Base-by-base conservation (phyloP, 1,140 invertebrate species). In the Drosophila nasuta region DNA sequence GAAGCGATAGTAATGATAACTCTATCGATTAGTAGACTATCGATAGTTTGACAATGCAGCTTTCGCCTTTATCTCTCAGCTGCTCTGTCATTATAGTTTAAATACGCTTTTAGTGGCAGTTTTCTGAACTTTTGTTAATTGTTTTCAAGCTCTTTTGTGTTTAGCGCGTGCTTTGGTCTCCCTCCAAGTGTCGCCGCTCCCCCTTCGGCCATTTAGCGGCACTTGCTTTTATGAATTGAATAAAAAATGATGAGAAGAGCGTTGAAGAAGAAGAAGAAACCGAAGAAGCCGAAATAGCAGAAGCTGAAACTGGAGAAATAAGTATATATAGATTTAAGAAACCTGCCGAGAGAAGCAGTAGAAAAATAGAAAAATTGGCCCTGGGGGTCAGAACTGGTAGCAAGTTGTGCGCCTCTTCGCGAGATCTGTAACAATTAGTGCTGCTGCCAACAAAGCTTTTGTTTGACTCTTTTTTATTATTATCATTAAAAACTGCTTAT, bases 401-500 rank as follows among this genome's bases (percentile, higher is more conserved):
- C 83, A 80, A 78, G 66, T 88, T 86, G 78, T 69, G 82, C 79
- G 73, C 77, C 72, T 88, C 80, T 82, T 80, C 60, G 63, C 46
- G 46, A 79, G 85, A 88, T 88, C 85, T 88, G 83, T 88, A 88
- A 88, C 83, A 88, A 88, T 88, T 88, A 88, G 83, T 86, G 86
- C 85, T 89, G 77, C 82, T 65, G 67, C 67, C 70, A 73, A 68
- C 38, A 49, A 51, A 74, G 75, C 78, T 52, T 87, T 87, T 87
- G 83, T 88, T 88, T 88, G 76, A 71, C 77, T 83, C 63, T 78
- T 86, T 67, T 60, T 43, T 72, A 70, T 68, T 60, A 66, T 51
- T 63, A 88, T 88, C 83, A 88, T 88, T 88, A 88, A 87, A 87
- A 88, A 88, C 83, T 80, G 80, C 85, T 88, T 88, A 88, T 88